Evolutionary conservation across 2,888 invertebrate species (phyloP), one percentile per base, ranked within the genome.

Genomic region (Diogma glabrata): DNA sequence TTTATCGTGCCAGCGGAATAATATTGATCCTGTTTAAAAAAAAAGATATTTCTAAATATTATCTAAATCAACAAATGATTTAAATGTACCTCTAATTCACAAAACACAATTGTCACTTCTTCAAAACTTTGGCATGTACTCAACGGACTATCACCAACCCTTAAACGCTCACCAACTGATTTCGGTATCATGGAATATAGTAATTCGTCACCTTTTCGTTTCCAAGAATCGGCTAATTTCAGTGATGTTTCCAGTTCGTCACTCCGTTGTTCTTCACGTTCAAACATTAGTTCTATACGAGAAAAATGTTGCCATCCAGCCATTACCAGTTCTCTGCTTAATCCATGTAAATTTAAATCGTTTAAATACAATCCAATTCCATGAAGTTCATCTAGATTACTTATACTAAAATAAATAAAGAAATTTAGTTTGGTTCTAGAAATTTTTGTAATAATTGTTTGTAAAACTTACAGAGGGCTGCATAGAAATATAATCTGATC

Each of bases 111-210:
- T 1, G 69, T 70, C 74, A 70, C 70, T 49, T 67, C 64, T 51
- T 70, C 70, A 47, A 69, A 70, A 14, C 61, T 89, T 76, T 89
- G 82, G 65, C 90, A 92, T 12, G 90, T 89, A 47, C 78, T 80
- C 61, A 87, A 72, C 1, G 87, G 79, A 60, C 84, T 82, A 53
- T 81, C 79, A 0, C 90, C 91, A 17, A 78, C 72, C 52, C 87
- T 75, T 59, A 93, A 74, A 55, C 85, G 77, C 61, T 89, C 86
- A 0, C 90, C 92, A 14, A 92, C 84, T 2, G 82, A 80, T 60
- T 82, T 81, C 0, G 93, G 93, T 62, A 93, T 89, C 92, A 93
- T 93, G 1, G 92, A 90, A 63, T 92, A 92, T 0, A 93, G 72
- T 4, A 93, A 72, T 57, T 87, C 87, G 62, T 93, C 90, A 1